Base-by-base conservation (phyloP, 2,113 vertebrate species). In the Coregonus clupeaformis region DNA sequence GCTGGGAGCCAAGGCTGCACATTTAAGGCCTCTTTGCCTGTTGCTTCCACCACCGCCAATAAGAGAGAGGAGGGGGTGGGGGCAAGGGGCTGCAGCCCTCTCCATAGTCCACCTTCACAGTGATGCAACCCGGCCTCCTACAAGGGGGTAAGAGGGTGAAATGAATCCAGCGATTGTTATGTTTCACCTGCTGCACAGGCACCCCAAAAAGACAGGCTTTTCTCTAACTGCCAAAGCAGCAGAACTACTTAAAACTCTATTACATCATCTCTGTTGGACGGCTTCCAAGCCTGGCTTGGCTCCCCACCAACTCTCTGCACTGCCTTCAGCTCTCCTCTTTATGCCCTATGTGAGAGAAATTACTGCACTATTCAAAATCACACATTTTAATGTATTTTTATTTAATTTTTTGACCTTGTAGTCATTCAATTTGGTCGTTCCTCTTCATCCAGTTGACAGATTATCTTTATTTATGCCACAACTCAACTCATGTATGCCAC, bases 181-280 rank as follows among this genome's bases (percentile, higher is more conserved):
- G 75, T 90, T 91, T 92, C 89, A 92, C 89, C 91, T 92, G 86
- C 87, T 90, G 75, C 74, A 78, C 68, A 77, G 64, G 77, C 63
- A 65, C 74, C 47, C 49, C 63, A 42, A 77, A 86, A 80, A 77
- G 27, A 73, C 68, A 81, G 71, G 72, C 42, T 55, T 73, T 76
- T 62, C 77, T 85, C 79, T 76, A 79, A 82, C 81, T 86, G 85
- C 80, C 84, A 85, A 25, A 87, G 82, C 84, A 25, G 70, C 84
- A 90, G 84, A 90, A 88, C 87, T 83, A 89, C 88, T 91, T 91
- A 88, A 90, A 81, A 78, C 71, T 75, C 73, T 77, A 84, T 93
- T 89, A 90, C 90, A 90, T 93, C 91, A 92, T 84, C 77, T 70
- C 52, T 45, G 11, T 82, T 91, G 87, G 87, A 87, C n/a, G 60